Percentiles rank a stretch among this genome's conserved stretches.
These are phyloP conservation scores for Pilophorus perplexus DNA, from an alignment of 2,888 invertebrate genomes.

Conservation along the genomic window DNA sequence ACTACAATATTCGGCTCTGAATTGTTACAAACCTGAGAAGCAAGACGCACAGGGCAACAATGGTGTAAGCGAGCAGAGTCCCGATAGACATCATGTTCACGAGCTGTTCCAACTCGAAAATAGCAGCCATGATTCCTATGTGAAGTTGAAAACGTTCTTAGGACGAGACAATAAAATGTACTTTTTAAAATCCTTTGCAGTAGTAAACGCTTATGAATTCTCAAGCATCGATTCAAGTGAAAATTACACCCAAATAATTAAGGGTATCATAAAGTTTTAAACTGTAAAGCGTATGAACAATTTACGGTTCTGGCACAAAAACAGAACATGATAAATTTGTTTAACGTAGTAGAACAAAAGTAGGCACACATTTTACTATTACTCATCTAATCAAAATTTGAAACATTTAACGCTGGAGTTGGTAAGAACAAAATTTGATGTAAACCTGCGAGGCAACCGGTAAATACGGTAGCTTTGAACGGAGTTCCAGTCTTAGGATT, in stretches of 20 bases:
- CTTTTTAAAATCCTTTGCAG: background rate
- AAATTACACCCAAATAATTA: no score
- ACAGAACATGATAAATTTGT: no score
- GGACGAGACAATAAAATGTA: background rate
- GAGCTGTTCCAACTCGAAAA: conserved; percentile 86
- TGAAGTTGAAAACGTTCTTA: background rate
- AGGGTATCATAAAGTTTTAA: no score
- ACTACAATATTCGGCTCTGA: background rate
- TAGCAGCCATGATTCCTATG: conserved; percentile 74
- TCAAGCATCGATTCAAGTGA: no score
- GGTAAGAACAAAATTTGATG: no score
- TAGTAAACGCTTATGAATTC: no score
- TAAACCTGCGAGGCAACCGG: conserved; percentile 70
- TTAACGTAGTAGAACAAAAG: no score
- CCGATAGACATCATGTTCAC: conserved; percentile 98
- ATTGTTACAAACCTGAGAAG: conserved; percentile 70
- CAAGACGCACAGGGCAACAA: conserved; percentile 86
- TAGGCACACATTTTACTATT: no score
- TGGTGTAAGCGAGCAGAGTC: conserved; percentile 83
- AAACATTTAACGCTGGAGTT: no score
- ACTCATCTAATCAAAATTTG: no score
- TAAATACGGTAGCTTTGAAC: conserved; percentile 69
- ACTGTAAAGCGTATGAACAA: no score
- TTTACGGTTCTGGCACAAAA: no score
- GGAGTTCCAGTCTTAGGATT: conserved; percentile 75